A percentile compares a stretch with the other conserved stretches of the same genome.
Evolutionary conservation across 2,888 invertebrate genomes (phyloP).

Genomic region (Allacma fusca): DNA sequence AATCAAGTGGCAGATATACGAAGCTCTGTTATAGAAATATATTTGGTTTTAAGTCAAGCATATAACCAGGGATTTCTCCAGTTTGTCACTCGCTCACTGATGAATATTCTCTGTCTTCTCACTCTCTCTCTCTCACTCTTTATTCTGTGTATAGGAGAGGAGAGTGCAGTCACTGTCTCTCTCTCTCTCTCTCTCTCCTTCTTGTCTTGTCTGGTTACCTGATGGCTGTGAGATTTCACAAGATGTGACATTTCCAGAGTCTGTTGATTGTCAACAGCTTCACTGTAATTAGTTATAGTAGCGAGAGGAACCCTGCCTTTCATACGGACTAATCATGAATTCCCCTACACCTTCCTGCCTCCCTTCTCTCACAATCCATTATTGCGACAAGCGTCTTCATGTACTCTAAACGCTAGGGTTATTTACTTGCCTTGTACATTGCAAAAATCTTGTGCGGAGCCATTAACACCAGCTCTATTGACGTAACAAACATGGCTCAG

Average conservation of each 20-base stretch:
- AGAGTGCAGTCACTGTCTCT: not conserved
- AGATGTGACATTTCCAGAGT: constrained; percentile 35
- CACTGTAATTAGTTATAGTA: constrained; percentile 36
- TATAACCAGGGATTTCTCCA: constrained; percentile 15
- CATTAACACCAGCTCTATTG: too few species aligned
- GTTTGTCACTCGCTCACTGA: constrained; percentile 28
- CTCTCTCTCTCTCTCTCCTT: not conserved
- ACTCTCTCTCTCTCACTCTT: not conserved
- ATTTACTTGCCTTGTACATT: too few species aligned
- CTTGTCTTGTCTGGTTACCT: constrained; percentile 23
- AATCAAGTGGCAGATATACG: not conserved
- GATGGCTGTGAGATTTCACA: constrained; percentile 33
- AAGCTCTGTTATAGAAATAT: not conserved
- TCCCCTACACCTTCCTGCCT: too few species aligned
- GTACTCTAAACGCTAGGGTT: too few species aligned
- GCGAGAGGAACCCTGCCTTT: not conserved
- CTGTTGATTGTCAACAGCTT: constrained; percentile 43
- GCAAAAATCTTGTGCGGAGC: too few species aligned
- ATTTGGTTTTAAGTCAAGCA: constrained; percentile 10
- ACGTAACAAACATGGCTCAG: too few species aligned
- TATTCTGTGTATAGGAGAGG: not conserved
- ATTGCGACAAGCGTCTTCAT: too few species aligned
- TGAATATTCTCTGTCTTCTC: constrained; percentile 33
- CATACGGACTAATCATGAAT: not conserved
- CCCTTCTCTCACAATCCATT: too few species aligned